Conservation (phyloP, 2,113 vertebrate genomes). For the Coracopsis vasa region DNA sequence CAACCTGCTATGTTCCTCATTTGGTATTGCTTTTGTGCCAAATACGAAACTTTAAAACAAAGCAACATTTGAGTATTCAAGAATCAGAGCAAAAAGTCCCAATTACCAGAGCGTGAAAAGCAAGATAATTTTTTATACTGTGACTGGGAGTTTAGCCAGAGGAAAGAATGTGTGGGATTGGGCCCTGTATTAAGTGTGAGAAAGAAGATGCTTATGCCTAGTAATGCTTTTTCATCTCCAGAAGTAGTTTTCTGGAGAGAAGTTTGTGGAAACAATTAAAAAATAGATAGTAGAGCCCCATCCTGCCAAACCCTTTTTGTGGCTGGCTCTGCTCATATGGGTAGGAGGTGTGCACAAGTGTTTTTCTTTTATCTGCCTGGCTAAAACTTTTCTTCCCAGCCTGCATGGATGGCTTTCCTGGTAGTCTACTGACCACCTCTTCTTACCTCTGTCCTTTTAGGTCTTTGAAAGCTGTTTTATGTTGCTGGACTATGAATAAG, state of each 20-base stretch:
- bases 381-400: background rate
- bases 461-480: background rate
- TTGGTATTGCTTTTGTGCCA: conserved; percentile 3
- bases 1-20: background rate
- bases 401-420: background rate
- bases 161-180: background rate
- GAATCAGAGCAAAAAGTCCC: background rate
- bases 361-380: background rate
- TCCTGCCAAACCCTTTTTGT: background rate
- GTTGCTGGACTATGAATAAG: background rate
- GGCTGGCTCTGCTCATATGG: accelerated
- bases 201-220: background rate
- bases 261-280: background rate
- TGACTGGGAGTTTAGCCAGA: conserved; percentile 8
- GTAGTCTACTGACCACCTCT: background rate
- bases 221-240: background rate
- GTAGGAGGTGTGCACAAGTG: accelerated
- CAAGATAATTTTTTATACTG: background rate
- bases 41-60: conserved; percentile 2
- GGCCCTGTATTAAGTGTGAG: background rate
- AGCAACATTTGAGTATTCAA: conserved; percentile 19
- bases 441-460: background rate
- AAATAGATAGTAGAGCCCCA: background rate
- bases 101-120: background rate
- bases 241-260: background rate